A percentile compares a stretch with the other conserved stretches of the same genome.
These are phyloP conservation scores for Thumatha senex DNA, from an alignment of 2,888 invertebrate genomes.

Conservation along the genomic window DNA sequence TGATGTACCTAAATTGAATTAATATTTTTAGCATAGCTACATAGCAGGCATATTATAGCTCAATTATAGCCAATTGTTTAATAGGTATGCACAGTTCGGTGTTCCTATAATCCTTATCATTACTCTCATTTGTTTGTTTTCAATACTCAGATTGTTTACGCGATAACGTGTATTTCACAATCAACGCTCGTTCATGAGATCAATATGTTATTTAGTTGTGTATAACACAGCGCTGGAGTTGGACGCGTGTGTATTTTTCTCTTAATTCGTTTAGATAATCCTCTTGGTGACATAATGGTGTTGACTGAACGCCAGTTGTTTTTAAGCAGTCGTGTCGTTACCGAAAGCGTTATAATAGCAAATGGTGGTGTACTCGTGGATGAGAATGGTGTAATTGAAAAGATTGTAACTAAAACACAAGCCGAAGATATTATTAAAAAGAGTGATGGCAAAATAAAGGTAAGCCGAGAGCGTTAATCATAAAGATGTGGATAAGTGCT, in stretches of 20 bases:
- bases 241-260: conserved; percentile 37
- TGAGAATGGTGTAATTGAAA: conserved; percentile 82
- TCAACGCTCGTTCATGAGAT: conserved; percentile 23
- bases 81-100: too few relatives aligned
- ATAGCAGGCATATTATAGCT: too few relatives aligned
- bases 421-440: conserved; percentile 73
- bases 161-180: conserved; percentile 30
- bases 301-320: conserved; percentile 62
- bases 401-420: conserved; percentile 74
- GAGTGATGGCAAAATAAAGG: conserved; percentile 78
- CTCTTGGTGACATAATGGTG: conserved; percentile 44
- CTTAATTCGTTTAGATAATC: conserved; percentile 15
- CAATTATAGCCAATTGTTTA: neutral
- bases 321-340: conserved; percentile 76
- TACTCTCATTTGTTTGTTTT: conserved; percentile 33
- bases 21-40: too few relatives aligned
- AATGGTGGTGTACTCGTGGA: conserved; percentile 85
- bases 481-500: neutral
- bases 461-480: conserved; percentile 37
- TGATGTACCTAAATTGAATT: too few relatives aligned
- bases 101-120: conserved; percentile 23
- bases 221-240: conserved; percentile 31
- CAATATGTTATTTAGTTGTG: conserved; percentile 38
- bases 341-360: conserved; percentile 70
- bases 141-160: conserved; percentile 28